These are phyloP conservation scores for Morelia viridis DNA, from an alignment of 2,797 vertebrate species.

Conservation along the genomic window DNA sequence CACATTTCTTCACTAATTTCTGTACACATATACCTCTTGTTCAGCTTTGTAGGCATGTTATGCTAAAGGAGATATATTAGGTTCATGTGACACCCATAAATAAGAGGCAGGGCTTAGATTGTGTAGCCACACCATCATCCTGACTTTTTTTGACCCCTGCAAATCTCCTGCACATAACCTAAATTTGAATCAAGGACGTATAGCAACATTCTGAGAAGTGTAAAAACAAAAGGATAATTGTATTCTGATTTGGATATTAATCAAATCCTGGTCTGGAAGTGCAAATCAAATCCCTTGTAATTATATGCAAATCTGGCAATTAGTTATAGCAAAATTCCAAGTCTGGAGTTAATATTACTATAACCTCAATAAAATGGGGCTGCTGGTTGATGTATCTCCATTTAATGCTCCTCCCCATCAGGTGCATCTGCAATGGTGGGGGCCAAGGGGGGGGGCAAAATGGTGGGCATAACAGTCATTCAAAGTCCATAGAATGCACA, in stretches of 20 bases:
- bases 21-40: background rate
- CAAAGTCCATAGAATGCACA: background rate
- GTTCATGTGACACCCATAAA: background rate
- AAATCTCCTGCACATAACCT: background rate
- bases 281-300: background rate
- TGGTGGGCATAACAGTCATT: background rate
- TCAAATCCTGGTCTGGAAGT: background rate
- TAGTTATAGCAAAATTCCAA: background rate
- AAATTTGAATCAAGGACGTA: background rate
- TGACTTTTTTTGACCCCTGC: background rate
- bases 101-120: background rate
- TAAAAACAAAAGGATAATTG: background rate
- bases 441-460: background rate
- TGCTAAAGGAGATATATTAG: background rate
- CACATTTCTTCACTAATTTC: background rate
- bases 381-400: background rate
- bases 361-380: background rate
- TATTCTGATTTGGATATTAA: background rate
- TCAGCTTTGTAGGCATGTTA: background rate
- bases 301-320: background rate
- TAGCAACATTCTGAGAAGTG: background rate
- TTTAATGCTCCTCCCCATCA: background rate
- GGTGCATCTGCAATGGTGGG: background rate
- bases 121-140: background rate
- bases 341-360: background rate